Evolutionary conservation across 2,113 vertebrate genomes (phyloP).

Genomic region (Tricholaema leucomelas): DNA sequence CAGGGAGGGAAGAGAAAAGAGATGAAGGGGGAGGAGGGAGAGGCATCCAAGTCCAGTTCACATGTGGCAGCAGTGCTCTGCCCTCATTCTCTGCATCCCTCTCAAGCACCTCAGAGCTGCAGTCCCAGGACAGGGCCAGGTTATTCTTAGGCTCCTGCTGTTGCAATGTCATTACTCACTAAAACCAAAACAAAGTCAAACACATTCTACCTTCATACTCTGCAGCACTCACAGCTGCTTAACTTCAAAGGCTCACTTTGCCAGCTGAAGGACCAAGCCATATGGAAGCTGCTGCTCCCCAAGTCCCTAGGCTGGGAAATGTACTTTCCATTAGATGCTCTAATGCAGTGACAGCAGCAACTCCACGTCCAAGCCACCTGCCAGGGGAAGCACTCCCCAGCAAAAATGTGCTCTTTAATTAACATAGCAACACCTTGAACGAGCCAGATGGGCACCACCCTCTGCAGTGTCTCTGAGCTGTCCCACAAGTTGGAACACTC

Average conservation of each 20-base stretch:
- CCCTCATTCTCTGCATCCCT: neutral
- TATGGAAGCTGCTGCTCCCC: constrained; percentile 1
- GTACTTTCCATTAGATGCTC: neutral
- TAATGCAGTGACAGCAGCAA: neutral
- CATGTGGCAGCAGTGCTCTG: neutral
- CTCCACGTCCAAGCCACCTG: neutral
- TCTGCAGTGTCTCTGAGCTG: neutral
- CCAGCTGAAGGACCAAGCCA: neutral
- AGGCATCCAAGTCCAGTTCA: rapidly evolving
- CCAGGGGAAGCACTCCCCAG: neutral
- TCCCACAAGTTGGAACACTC: neutral
- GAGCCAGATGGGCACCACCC: neutral
- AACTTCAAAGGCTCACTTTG: neutral
- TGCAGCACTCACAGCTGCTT: neutral
- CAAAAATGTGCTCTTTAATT: neutral
- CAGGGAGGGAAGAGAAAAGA: neutral
- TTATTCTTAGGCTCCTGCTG: rapidly evolving
- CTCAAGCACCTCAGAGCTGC: neutral
- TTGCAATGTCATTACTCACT: neutral
- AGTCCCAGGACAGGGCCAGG: neutral
- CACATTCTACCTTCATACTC: neutral
- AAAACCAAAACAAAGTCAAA: neutral
- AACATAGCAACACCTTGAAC: neutral
- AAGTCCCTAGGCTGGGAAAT: neutral
- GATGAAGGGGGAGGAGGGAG: no score